Conservation (phyloP, 2,888 invertebrate genomes). For the Yponomeuta malinellus region DNA sequence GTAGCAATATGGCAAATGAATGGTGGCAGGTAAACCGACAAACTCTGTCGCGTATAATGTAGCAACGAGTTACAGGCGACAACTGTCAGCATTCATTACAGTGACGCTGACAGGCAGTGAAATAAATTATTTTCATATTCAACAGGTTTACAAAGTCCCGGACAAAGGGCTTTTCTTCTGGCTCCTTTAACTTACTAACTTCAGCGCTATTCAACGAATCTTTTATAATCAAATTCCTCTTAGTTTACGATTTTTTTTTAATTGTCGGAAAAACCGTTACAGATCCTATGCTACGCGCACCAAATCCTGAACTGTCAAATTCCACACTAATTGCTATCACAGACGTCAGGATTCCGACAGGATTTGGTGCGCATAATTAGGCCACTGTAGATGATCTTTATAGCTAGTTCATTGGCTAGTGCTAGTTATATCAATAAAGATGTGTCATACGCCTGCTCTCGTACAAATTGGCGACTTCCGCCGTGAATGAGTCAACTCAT, state of each 20-base stretch:
- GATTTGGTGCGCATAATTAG: too few relatives aligned
- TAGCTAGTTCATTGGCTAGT: slow-evolving; percentile 7
- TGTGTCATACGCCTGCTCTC: slow-evolving; percentile 15
- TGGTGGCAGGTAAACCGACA: not conserved
- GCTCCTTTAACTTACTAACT: too few relatives aligned
- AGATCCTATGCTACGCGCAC: too few relatives aligned
- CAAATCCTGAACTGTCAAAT: too few relatives aligned
- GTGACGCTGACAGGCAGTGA: not conserved
- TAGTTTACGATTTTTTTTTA: too few relatives aligned
- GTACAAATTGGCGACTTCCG: slow-evolving; percentile 44
- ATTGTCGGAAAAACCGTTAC: too few relatives aligned
- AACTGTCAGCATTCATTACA: not conserved
- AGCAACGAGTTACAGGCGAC: not conserved
- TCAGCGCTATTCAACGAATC: too few relatives aligned
- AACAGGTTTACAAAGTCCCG: not conserved
- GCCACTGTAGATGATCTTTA: not conserved
- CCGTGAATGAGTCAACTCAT: slow-evolving; percentile 41
- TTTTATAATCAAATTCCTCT: too few relatives aligned
- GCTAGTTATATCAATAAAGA: slow-evolving; percentile 14
- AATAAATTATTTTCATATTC: not conserved
- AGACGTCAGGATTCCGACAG: too few relatives aligned
- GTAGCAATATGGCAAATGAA: not conserved
- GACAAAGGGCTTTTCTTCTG: too few relatives aligned
- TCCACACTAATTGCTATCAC: too few relatives aligned
- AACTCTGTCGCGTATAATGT: not conserved